Evolutionary conservation across 2,797 vertebrate genomes (phyloP).

Genomic region (Monodelphis domestica): DNA sequence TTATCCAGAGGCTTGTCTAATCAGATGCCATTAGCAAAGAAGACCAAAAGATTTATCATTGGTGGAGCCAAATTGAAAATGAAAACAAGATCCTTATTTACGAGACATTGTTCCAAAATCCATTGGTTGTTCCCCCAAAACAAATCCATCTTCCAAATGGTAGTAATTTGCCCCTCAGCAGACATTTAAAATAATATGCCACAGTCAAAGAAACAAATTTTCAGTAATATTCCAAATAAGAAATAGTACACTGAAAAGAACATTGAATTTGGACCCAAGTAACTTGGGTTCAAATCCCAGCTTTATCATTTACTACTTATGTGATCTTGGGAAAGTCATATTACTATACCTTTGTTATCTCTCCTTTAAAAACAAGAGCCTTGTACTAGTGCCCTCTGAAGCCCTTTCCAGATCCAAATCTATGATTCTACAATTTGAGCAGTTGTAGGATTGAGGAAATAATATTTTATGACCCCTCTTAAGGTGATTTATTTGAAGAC

Average conservation of each 20-base stretch:
- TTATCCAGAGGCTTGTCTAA: background rate
- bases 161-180: background rate
- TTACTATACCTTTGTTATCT: background rate
- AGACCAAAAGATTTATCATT: background rate
- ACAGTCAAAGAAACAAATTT: background rate
- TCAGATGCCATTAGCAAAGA: background rate
- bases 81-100: background rate
- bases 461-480: background rate
- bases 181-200: background rate
- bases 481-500: background rate
- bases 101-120: background rate
- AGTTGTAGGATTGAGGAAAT: background rate
- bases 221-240: background rate
- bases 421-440: background rate
- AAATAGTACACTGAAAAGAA: background rate
- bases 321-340: background rate
- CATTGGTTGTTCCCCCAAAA: background rate
- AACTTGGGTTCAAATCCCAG: background rate
- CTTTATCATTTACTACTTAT: background rate
- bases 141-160: background rate
- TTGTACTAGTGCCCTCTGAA: background rate
- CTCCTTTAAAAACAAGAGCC: background rate
- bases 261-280: background rate
- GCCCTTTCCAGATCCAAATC: background rate
- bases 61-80: background rate